Conservation (phyloP, 2,113 vertebrate genomes). For the Marmota flaviventris region DNA sequence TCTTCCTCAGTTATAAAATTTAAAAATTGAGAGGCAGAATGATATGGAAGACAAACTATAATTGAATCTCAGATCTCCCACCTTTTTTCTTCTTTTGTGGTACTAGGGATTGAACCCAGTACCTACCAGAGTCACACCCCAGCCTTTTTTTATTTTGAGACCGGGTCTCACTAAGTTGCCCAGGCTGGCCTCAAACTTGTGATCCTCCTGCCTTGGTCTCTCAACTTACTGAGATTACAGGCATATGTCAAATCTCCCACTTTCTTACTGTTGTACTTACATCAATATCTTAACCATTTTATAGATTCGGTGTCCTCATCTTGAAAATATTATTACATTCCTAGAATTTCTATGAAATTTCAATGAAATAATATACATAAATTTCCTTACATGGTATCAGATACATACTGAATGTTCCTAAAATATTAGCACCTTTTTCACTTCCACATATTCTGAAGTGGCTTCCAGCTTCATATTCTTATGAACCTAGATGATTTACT, state of each 20-base stretch:
- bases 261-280: not conserved
- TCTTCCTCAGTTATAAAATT: slow-evolving; percentile 8
- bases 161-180: too few relatives aligned
- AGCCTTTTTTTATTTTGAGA: too few relatives aligned
- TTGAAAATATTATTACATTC: slow-evolving; percentile 20
- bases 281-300: not conserved
- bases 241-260: not conserved
- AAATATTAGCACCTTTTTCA: slow-evolving; percentile 5
- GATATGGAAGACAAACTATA: not conserved
- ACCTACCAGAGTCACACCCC: too few relatives aligned
- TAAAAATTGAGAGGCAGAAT: not conserved
- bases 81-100: too few relatives aligned
- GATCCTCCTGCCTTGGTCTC: too few relatives aligned
- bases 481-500: not conserved
- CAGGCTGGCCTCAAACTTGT: too few relatives aligned
- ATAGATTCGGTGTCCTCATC: not conserved
- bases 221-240: too few relatives aligned
- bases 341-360: not conserved
- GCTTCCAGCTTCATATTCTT: slow-evolving; percentile 15
- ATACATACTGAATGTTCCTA: not conserved
- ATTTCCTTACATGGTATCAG: not conserved
- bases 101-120: too few relatives aligned
- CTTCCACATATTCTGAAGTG: not conserved
- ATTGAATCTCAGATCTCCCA: not conserved
- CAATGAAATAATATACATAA: slow-evolving; percentile 2